Evolutionary conservation across 2,113 vertebrate genomes (phyloP), one percentile per base, ranked within the genome.

Genomic region (Leucoraja erinaceus): DNA sequence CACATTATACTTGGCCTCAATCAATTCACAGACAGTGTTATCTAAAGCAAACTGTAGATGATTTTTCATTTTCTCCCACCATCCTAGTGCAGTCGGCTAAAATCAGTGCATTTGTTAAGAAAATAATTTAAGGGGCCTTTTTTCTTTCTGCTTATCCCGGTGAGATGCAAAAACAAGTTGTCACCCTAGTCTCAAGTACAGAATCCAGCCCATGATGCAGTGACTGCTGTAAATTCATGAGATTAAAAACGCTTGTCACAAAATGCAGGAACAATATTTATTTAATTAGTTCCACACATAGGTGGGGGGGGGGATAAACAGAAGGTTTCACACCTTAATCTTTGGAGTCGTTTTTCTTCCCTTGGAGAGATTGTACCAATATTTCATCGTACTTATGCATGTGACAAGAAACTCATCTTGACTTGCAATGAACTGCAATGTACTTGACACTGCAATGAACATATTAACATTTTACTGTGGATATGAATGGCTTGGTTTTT

Each of bases 401-500:
- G n/a, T n/a, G n/a, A n/a, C n/a, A n/a, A n/a, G n/a, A n/a, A n/a
- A n/a, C n/a, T n/a, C n/a, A n/a, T n/a, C n/a, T n/a, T n/a, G n/a
- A n/a, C n/a, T n/a, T n/a, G n/a, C n/a, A n/a, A n/a, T n/a, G n/a
- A n/a, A n/a, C n/a, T n/a, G n/a, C n/a, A n/a, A n/a, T n/a, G n/a
- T n/a, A n/a, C n/a, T n/a, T n/a, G n/a, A n/a, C n/a, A n/a, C 33
- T 47, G 90, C 66, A 25, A 72, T 72, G 38, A 72, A 72, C 28
- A 91, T 31, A 47, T 74, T 72, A 91, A 7, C 66, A 72, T 91
- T 91, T 91, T 91, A 54, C 90, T 72, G 90, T 72, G 22, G 63
- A 91, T 91, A 72, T 91, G 70, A 91, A 91, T 91, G 66, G 90
- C 33, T 72, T 72, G 90, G 33, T 91, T 72, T 91, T 33, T 66